phyloP scores from a whole-genome alignment of 30 jellyfish, hydroid and myxozoan genomes.

The Calvadosia cruxmelitensis region DNA sequence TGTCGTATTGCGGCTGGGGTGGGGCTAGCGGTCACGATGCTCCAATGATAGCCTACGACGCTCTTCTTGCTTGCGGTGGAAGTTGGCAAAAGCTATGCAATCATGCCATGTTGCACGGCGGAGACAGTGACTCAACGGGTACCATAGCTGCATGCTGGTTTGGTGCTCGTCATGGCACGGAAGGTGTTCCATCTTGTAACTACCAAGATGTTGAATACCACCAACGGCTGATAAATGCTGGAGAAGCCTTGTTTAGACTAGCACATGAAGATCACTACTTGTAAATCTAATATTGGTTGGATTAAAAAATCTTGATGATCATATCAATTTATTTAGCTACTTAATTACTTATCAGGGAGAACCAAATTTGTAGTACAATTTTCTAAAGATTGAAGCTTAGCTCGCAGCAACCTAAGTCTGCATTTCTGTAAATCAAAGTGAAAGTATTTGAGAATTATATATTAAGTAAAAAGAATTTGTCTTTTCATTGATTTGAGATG shows the following conservation, averaged over 20 bases:
- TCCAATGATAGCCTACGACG: conserved; percentile 97
- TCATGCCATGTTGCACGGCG: conserved; percentile 93
- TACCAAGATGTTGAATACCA: conserved; percentile 58
- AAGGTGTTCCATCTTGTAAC: conserved; percentile 63
- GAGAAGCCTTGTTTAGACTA: conserved; percentile 25
- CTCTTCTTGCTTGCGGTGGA: conserved; percentile 54
- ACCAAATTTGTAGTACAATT: too few relatives aligned
- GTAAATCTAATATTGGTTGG: too few relatives aligned
- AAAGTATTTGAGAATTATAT: too few relatives aligned
- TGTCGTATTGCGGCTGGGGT: conserved; percentile 53
- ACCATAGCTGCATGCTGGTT: conserved; percentile 90
- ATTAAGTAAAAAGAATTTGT: too few relatives aligned
- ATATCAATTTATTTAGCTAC: too few relatives aligned
- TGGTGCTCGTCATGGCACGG: conserved; percentile 74
- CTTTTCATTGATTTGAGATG: too few relatives aligned
- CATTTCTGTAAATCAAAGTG: too few relatives aligned
- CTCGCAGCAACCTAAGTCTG: too few relatives aligned
- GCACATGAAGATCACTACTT: conserved; percentile 48
- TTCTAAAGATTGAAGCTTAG: too few relatives aligned
- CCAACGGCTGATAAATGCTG: conserved; percentile 39
- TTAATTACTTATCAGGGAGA: too few relatives aligned
- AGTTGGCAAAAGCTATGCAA: conserved; percentile 79
- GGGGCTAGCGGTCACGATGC: conserved; percentile 99
- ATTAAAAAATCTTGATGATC: too few relatives aligned
- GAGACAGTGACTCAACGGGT: conserved; percentile 96